Percentiles rank a stretch among this genome's conserved stretches.
phyloP scores from a whole-genome alignment of 2,113 vertebrate species.

The Epinephelus cyanopodus region DNA sequence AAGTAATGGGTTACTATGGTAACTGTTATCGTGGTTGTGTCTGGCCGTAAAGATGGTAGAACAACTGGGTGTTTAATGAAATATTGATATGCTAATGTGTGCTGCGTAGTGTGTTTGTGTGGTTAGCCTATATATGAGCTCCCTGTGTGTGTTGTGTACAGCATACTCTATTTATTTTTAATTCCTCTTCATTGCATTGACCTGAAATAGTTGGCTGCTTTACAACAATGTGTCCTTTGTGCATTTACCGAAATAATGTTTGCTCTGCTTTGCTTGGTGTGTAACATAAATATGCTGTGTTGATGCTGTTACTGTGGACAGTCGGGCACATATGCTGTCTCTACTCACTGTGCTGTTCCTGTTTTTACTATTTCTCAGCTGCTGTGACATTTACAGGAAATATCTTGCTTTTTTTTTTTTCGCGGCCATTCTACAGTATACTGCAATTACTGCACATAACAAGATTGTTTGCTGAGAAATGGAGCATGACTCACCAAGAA shows the following conservation, averaged over 20 bases:
- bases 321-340: not conserved
- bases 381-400: conserved; percentile 33
- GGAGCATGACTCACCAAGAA: conserved; percentile 45
- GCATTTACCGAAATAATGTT: not conserved
- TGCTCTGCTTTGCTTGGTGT: not conserved
- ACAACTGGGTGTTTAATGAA: conserved; percentile 27
- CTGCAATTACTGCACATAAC: conserved; percentile 28
- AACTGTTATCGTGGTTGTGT: conserved; percentile 1
- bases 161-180: conserved; percentile 21
- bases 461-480: conserved; percentile 46
- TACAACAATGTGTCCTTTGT: not conserved
- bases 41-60: conserved; percentile 13
- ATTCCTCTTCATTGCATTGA: conserved; percentile 25
- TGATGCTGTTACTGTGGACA: not conserved
- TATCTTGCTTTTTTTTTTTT: conserved; percentile 8
- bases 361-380: conserved; percentile 5
- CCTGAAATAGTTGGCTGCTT: conserved; percentile 21
- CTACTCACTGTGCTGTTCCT: not conserved
- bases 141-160: conserved; percentile 18
- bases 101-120: not conserved
- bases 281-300: conserved; percentile 8
- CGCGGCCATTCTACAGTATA: conserved; percentile 2
- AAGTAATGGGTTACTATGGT: not conserved
- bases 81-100: conserved; percentile 49
- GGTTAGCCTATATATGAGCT: conserved; percentile 41